A percentile compares a stretch with the other conserved stretches of the same genome.
Conservation (phyloP, 1,140 invertebrate species). For the Drosophila serrata region DNA sequence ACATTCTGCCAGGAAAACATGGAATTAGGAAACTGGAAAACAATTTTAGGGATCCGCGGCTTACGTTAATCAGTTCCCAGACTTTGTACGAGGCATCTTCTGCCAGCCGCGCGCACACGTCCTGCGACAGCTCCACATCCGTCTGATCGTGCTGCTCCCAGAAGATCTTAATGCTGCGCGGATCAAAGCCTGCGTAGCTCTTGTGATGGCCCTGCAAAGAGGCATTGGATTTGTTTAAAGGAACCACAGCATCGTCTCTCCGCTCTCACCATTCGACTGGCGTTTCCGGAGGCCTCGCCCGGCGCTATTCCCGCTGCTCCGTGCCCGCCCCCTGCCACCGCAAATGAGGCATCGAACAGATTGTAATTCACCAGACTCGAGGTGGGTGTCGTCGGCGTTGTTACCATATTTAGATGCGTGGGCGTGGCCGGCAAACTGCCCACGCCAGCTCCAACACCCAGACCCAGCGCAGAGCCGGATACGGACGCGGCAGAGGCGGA, state of each 20-base stretch:
- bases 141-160: conserved; percentile 85
- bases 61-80: conserved; percentile 82
- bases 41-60: not conserved
- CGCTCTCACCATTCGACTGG: conserved; percentile 38
- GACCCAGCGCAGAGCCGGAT: conserved; percentile 5
- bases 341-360: conserved; percentile 71
- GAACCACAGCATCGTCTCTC: not conserved
- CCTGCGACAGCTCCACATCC: conserved; percentile 78
- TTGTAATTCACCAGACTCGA: conserved; percentile 61
- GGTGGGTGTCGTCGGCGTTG: conserved; percentile 76
- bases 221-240: not conserved
- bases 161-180: conserved; percentile 78
- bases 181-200: conserved; percentile 78
- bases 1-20: conserved; percentile 57
- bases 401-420: conserved; percentile 60
- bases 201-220: conserved; percentile 64
- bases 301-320: conserved; percentile 17
- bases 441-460: conserved; percentile 13
- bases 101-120: conserved; percentile 75
- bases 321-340: conserved; percentile 38
- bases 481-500: not conserved
- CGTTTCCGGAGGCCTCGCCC: conserved; percentile 31
- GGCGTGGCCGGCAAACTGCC: conserved; percentile 61
- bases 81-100: conserved; percentile 84
- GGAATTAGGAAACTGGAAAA: not conserved